These are phyloP conservation scores for Grantiella picta DNA, from an alignment of 2,113 vertebrate species.

Conservation along the genomic window DNA sequence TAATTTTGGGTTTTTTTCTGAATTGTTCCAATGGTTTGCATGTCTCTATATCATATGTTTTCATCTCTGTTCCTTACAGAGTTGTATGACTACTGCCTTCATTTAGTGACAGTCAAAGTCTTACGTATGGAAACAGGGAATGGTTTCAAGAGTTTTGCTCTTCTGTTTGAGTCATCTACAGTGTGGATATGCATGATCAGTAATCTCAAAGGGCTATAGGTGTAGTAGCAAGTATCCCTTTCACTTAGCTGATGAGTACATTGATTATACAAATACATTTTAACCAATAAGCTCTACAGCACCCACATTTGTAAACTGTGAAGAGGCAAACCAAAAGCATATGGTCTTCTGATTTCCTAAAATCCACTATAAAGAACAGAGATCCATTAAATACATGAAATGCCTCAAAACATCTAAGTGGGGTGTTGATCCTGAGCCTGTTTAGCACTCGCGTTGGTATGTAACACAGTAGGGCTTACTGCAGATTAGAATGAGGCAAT, in stretches of 20 bases:
- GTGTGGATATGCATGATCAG: not conserved
- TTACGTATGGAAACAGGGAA: not conserved
- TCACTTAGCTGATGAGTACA: not conserved
- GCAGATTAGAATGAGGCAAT: constrained; percentile 47
- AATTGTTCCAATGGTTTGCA: not conserved
- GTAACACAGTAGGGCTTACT: not conserved
- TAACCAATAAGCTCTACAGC: not conserved
- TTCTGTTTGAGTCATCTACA: not conserved
- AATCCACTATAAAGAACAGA: not conserved
- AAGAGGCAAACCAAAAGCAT: not conserved
- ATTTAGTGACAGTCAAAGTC: not conserved
- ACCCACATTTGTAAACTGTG: not conserved
- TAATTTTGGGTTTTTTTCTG: not conserved
- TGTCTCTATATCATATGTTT: not conserved
- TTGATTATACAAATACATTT: not conserved
- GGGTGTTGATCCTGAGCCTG: not conserved
- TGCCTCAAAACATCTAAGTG: not conserved
- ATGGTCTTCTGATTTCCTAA: not conserved
- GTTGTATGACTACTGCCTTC: not conserved
- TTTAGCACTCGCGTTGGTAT: fast-evolving
- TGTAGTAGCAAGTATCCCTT: not conserved
- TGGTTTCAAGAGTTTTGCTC: not conserved
- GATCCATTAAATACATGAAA: not conserved
- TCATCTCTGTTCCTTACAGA: not conserved
- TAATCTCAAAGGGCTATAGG: not conserved